These are phyloP conservation scores for Intellagama lesueurii DNA, from an alignment of 2,797 vertebrate species.

Conservation along the genomic window DNA sequence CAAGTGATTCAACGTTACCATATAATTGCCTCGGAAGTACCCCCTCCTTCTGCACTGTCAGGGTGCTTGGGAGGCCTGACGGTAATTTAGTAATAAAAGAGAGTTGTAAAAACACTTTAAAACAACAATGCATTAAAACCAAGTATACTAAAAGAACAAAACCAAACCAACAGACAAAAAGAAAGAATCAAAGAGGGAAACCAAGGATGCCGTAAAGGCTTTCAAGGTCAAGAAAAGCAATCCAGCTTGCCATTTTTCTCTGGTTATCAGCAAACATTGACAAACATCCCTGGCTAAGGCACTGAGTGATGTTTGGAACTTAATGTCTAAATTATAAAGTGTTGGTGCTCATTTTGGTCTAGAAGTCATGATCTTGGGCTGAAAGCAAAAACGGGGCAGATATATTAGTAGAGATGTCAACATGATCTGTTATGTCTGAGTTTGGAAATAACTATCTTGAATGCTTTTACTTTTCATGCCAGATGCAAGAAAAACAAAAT, in stretches of 20 bases:
- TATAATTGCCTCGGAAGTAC: constrained; percentile 26
- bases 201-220: neutral
- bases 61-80: constrained; percentile 38
- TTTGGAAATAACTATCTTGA: neutral
- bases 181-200: constrained; percentile 37
- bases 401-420: neutral
- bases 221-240: neutral
- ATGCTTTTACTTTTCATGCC: neutral
- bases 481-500: neutral
- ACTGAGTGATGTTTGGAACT: neutral
- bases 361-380: neutral
- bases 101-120: constrained; percentile 69
- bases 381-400: neutral
- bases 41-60: neutral
- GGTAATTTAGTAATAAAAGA: constrained; percentile 63
- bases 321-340: neutral
- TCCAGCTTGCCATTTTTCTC: neutral
- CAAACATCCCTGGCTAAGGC: neutral
- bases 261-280: neutral
- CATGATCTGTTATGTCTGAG: neutral
- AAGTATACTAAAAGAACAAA: constrained; percentile 36
- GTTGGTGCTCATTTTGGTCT: neutral
- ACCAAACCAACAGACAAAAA: neutral
- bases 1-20: constrained; percentile 42
- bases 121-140: constrained; percentile 64